Percentiles rank a stretch among this genome's conserved stretches.
Evolutionary conservation across 2,797 vertebrate species (phyloP).

Genomic region (Acropternis orthonyx): DNA sequence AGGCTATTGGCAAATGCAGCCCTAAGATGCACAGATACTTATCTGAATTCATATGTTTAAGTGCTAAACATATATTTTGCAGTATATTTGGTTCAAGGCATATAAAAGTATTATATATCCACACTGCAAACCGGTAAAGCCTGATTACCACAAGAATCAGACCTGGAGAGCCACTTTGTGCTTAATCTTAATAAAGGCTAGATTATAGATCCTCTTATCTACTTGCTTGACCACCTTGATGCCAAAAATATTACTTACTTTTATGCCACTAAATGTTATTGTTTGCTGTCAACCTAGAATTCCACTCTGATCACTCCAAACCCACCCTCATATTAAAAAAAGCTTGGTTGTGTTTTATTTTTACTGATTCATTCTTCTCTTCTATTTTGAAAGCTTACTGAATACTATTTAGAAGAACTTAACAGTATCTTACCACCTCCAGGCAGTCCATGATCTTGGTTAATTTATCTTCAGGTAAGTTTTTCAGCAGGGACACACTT

Average conservation of each 20-base stretch:
- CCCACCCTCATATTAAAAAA: slow-evolving; percentile 31
- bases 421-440: slow-evolving; percentile 88
- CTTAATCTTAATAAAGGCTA: slow-evolving; percentile 7
- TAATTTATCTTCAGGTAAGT: slow-evolving; percentile 91
- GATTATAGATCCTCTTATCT: not conserved
- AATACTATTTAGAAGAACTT: not conserved
- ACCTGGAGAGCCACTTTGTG: not conserved
- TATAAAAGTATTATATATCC: not conserved
- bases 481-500: slow-evolving; percentile 91
- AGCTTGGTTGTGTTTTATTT: not conserved
- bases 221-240: not conserved
- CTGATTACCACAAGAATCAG: not conserved
- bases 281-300: slow-evolving; percentile 47
- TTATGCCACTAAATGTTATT: slow-evolving; percentile 41
- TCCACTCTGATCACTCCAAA: slow-evolving; percentile 29
- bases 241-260: slow-evolving; percentile 24
- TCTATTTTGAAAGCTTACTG: not conserved
- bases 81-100: not conserved
- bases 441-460: slow-evolving; percentile 94
- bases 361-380: not conserved
- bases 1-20: not conserved
- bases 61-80: not conserved
- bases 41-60: not conserved
- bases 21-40: not conserved
- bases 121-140: not conserved